Percentiles rank a stretch among this genome's conserved stretches.
phyloP scores from a whole-genome alignment of 2,113 vertebrate species.

The Noctilio leporinus region DNA sequence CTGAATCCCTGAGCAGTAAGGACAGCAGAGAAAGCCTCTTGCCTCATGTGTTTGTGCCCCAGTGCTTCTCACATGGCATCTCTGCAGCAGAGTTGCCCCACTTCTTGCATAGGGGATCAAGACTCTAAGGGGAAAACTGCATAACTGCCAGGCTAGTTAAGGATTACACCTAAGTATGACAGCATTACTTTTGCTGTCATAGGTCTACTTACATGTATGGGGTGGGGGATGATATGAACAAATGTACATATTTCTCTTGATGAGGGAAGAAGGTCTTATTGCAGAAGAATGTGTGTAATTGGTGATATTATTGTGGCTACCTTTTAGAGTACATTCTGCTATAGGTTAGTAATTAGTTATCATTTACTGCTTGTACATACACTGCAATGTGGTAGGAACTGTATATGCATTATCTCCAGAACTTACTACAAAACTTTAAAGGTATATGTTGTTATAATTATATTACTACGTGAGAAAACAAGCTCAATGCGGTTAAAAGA shows the following conservation, averaged over 20 bases:
- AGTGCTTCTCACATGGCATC: not conserved
- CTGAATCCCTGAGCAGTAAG: not conserved
- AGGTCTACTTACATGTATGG: not conserved
- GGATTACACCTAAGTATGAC: not conserved
- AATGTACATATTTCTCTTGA: not conserved
- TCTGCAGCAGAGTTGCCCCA: not conserved
- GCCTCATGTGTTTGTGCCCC: not conserved
- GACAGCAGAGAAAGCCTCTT: not conserved
- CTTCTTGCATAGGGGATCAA: not conserved
- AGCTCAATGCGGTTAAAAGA: not conserved
- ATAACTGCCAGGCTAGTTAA: not conserved
- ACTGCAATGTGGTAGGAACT: not conserved
- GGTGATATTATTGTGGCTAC: not conserved
- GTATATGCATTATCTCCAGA: not conserved
- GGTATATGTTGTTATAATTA: not conserved
- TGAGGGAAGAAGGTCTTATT: not conserved
- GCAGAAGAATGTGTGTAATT: not conserved
- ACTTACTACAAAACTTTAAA: not conserved
- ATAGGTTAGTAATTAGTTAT: not conserved
- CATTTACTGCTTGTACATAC: not conserved
- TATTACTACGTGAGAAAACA: not conserved
- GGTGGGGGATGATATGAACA: not conserved
- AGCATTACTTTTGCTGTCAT: not conserved
- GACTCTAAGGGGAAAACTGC: not conserved
- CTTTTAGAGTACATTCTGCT: not conserved